A percentile compares a stretch with the other conserved stretches of the same genome.
Conservation (phyloP, 30 jellyfish, hydroid and myxozoan species). For the Phacellophora camtschatica region DNA sequence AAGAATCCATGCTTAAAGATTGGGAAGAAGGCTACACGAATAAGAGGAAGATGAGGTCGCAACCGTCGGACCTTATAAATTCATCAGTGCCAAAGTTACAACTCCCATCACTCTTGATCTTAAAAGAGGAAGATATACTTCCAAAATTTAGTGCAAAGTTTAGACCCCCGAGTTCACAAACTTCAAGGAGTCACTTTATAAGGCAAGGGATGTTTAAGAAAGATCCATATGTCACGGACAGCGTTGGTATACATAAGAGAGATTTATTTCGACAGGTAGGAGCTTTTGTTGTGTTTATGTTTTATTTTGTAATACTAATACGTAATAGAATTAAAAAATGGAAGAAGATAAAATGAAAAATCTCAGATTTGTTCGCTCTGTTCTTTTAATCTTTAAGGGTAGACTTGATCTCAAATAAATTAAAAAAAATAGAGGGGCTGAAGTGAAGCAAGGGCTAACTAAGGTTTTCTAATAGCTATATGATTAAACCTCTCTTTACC, state of each 20-base stretch:
- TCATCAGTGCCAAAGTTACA: constrained; percentile 29
- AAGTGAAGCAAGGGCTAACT: too few species aligned
- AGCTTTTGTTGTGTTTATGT: too few species aligned
- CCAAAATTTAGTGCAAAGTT: background rate
- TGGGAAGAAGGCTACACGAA: background rate
- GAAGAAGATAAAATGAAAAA: too few species aligned
- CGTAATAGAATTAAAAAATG: too few species aligned
- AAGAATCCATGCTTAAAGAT: constrained; percentile 14
- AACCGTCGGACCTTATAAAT: background rate
- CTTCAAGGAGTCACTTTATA: background rate
- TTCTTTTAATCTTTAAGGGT: too few species aligned
- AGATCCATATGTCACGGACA: constrained; percentile 25
- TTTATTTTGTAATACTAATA: too few species aligned
- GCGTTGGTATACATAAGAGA: constrained; percentile 33
- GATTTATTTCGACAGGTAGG: constrained; percentile 46
- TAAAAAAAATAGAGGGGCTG: too few species aligned
- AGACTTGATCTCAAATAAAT: too few species aligned
- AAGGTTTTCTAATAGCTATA: background rate
- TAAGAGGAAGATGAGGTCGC: background rate
- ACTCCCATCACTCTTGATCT: constrained; percentile 17
- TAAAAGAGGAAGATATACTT: background rate
- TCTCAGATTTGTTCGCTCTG: too few species aligned
- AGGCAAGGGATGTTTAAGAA: constrained; percentile 9
- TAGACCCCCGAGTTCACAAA: constrained; percentile 47
- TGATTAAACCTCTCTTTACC: background rate